Conservation (phyloP, 2,113 vertebrate species). For the Mustela nigripes region DNA sequence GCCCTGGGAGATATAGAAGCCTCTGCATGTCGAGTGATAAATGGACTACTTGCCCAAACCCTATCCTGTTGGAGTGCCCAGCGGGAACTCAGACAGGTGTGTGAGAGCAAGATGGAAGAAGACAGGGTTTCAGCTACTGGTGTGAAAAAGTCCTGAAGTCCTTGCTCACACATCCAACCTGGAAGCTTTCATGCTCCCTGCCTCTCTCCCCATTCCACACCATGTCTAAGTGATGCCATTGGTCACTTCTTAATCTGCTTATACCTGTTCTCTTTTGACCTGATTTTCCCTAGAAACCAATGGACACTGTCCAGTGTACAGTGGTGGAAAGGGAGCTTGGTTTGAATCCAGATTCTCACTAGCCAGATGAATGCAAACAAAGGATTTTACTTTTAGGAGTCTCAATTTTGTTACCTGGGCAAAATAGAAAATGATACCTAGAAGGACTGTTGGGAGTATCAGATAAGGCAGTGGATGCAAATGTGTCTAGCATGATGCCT, state of each 20-base stretch:
- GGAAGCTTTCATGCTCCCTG: not conserved
- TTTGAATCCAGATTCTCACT: not conserved
- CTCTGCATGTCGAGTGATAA: not conserved
- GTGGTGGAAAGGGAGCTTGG: not conserved
- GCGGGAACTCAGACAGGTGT: not conserved
- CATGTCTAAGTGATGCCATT: not conserved
- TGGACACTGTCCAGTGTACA: not conserved
- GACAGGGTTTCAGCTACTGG: not conserved
- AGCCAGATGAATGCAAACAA: not conserved
- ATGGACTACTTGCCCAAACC: not conserved
- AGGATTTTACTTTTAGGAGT: not conserved
- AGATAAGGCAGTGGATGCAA: not conserved
- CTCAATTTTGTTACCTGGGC: not conserved
- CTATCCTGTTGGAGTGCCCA: not conserved
- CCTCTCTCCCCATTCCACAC: too few relatives aligned
- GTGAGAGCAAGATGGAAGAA: not conserved
- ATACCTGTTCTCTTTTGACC: not conserved
- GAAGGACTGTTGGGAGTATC: not conserved
- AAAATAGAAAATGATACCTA: conserved; percentile 24
- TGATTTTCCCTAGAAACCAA: conserved; percentile 11
- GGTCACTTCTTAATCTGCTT: not conserved
- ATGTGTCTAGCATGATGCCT: not conserved
- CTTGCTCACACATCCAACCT: not conserved
- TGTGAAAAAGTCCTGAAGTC: not conserved
- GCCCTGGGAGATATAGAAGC: not conserved